Evolutionary conservation across 2,888 invertebrate genomes (phyloP).

Genomic region (Ischnura elegans): DNA sequence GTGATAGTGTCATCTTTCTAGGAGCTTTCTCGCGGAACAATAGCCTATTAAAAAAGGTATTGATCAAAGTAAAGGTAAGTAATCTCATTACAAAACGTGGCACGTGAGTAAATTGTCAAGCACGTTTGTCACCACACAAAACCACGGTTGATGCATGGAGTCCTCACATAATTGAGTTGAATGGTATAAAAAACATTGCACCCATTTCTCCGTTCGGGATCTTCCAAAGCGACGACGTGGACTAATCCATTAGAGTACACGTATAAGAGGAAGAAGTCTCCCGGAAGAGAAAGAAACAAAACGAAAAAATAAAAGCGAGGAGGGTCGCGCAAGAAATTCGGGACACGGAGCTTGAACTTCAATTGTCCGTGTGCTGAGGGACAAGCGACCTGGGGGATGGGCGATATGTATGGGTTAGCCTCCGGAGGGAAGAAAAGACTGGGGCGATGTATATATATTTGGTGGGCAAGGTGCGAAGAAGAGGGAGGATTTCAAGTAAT

Average conservation of each 20-base stretch:
- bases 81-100: too few relatives aligned
- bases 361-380: neutral
- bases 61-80: too few relatives aligned
- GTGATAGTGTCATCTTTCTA: too few relatives aligned
- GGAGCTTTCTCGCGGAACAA: too few relatives aligned
- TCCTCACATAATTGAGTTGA: neutral
- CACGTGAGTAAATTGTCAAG: neutral
- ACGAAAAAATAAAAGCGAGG: too few relatives aligned
- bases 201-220: neutral
- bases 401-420: neutral
- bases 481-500: neutral
- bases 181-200: neutral
- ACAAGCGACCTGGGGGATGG: neutral
- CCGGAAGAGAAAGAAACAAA: neutral
- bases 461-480: neutral
- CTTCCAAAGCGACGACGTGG: neutral
- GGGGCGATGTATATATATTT: neutral
- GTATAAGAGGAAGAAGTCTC: neutral
- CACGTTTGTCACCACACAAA: neutral
- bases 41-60: too few relatives aligned
- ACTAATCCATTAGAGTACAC: conserved; percentile 19
- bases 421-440: neutral
- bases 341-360: conserved; percentile 28
- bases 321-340: neutral
- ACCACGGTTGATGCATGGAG: neutral